phyloP scores from a whole-genome alignment of 2,888 invertebrate species.

The Amphimallon solstitiale region DNA sequence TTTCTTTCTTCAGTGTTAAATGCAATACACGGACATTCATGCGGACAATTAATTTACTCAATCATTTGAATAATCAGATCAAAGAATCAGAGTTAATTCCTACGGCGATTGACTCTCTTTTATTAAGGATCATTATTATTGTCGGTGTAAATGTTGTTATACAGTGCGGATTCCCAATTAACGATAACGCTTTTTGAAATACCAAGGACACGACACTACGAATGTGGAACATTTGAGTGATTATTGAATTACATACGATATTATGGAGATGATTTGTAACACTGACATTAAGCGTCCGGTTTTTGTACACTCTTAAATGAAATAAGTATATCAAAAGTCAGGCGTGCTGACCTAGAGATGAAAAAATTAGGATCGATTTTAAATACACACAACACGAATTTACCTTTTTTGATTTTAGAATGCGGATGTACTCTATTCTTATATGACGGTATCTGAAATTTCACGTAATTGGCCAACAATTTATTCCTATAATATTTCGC shows the following conservation, averaged over 20 bases:
- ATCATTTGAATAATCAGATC: slow-evolving; percentile 17
- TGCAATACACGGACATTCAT: neutral
- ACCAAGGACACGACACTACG: slow-evolving; percentile 18
- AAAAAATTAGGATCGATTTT: too few relatives aligned
- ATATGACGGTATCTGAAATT: too few relatives aligned
- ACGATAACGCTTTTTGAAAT: slow-evolving; percentile 15
- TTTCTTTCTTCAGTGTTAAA: neutral
- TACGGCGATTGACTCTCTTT: neutral
- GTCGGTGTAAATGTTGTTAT: neutral
- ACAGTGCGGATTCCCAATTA: slow-evolving; percentile 22
- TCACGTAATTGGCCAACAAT: too few relatives aligned
- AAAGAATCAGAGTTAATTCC: neutral
- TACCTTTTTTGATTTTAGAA: too few relatives aligned
- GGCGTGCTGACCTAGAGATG: slow-evolving; percentile 26
- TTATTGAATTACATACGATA: slow-evolving; percentile 7
- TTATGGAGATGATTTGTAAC: slow-evolving; percentile 9
- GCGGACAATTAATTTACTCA: slow-evolving; percentile 6
- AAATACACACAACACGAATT: too few relatives aligned
- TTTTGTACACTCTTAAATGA: neutral
- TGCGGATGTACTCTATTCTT: too few relatives aligned
- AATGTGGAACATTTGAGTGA: slow-evolving; percentile 4
- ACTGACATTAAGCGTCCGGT: slow-evolving; percentile 28
- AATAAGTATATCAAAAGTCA: slow-evolving; percentile 13
- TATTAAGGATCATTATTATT: slow-evolving; percentile 2
- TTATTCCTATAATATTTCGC: too few relatives aligned